Percentiles rank a stretch among this genome's conserved stretches.
Conservation (phyloP, 2,888 invertebrate species). For the Plagodis dolabraria region DNA sequence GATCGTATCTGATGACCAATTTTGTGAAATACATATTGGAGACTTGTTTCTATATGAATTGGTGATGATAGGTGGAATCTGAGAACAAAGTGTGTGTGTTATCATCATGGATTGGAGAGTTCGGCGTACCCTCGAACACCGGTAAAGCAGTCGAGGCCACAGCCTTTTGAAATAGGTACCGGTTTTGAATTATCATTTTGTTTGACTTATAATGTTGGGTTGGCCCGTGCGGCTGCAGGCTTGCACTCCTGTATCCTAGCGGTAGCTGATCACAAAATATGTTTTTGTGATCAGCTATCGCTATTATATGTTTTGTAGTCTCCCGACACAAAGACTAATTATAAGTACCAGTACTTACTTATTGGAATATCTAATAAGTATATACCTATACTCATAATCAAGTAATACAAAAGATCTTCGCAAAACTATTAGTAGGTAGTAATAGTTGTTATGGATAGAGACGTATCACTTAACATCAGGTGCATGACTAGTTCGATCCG, state of each 20-base stretch:
- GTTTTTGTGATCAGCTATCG: too few species aligned
- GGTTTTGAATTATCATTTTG: slow-evolving; percentile 83
- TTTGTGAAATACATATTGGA: slow-evolving; percentile 42
- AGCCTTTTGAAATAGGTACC: slow-evolving; percentile 82
- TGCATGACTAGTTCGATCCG: too few species aligned
- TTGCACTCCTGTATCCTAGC: slow-evolving; percentile 44
- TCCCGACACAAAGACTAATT: neutral
- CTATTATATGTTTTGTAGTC: too few species aligned
- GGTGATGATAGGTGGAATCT: slow-evolving; percentile 55
- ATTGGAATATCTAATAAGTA: too few species aligned
- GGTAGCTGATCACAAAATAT: slow-evolving; percentile 11
- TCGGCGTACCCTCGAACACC: slow-evolving; percentile 62
- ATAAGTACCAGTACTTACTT: neutral
- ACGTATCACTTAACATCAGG: too few species aligned
- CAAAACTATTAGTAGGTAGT: too few species aligned
- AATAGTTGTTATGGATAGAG: too few species aligned
- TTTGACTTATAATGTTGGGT: slow-evolving; percentile 75
- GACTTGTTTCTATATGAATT: slow-evolving; percentile 55
- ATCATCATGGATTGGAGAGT: slow-evolving; percentile 74
- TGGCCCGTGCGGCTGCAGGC: slow-evolving; percentile 58
- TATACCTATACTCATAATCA: too few species aligned
- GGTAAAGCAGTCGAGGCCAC: slow-evolving; percentile 76
- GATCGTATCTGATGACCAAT: slow-evolving; percentile 52
- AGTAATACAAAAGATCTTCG: too few species aligned
- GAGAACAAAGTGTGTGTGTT: slow-evolving; percentile 49